Conservation (phyloP, 1,140 invertebrate species). For the Papilio helenus region DNA sequence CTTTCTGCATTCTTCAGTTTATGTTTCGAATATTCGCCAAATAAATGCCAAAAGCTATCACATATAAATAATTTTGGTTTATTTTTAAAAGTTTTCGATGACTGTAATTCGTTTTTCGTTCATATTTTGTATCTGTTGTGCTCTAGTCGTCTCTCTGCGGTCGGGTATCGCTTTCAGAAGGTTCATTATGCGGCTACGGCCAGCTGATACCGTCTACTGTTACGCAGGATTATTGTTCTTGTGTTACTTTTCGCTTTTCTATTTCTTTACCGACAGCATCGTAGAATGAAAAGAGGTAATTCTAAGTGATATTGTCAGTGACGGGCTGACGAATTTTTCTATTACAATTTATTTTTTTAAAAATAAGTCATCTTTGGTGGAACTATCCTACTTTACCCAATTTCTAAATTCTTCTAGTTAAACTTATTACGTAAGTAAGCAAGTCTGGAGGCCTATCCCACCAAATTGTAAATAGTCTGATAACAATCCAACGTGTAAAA, state of each 20-base stretch:
- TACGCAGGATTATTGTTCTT: constrained; percentile 16
- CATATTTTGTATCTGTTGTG: not conserved
- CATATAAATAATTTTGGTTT: not conserved
- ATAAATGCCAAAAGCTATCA: no score
- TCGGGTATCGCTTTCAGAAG: not conserved
- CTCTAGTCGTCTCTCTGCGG: not conserved
- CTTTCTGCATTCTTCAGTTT: not conserved
- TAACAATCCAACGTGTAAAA: no score
- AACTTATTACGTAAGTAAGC: no score
- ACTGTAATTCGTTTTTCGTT: not conserved
- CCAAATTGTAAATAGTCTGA: no score
- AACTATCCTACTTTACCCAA: no score
- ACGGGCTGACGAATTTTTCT: no score
- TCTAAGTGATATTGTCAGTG: not conserved
- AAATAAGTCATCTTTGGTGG: no score
- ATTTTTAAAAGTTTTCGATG: not conserved
- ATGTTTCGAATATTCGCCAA: no score
- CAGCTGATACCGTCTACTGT: constrained; percentile 1
- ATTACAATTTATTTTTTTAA: no score
- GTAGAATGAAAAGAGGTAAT: not conserved
- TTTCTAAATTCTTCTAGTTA: no score
- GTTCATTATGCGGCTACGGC: constrained; percentile 3
- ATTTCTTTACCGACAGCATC: not conserved
- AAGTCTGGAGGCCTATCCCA: no score
- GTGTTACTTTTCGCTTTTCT: not conserved